Evolutionary conservation across 1,140 invertebrate species (phyloP), one percentile per base, ranked within the genome.

Genomic region (Pissodes strobi): DNA sequence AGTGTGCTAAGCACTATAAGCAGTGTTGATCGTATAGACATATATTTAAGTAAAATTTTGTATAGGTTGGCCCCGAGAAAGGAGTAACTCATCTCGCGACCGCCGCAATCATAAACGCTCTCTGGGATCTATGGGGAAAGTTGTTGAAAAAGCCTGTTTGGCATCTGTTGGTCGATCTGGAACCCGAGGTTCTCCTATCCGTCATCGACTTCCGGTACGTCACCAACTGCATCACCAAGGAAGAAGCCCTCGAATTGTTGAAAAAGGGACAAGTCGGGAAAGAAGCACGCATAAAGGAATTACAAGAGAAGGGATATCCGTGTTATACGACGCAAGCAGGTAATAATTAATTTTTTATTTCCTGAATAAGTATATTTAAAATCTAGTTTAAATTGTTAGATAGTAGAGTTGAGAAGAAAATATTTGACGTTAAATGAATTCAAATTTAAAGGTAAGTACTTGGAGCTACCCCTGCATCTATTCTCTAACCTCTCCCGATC

Each of bases 81-180:
- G 94, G 94, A 21, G 93, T 93, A 0, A 87, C 87, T 9, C 93
- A 96, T 81, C 79, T 96, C 55, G 94, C 93, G 0, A 87, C 87
- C n/a, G 92, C 90, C 1, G 94, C 92, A 5, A 86, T 97, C 43
- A 76, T 94, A 1, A 97, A 96, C 79, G 90, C 92, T 5, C 74
- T 96, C 1, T 97, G 94, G 94, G 94, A 97, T 79, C 79, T 96
- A 19, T 95, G 93, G 93, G 92, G 88, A 1, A 86, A 89, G 72
- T 80, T 91, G 0, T 88, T 93, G 74, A 82, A 84, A 2, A 95
- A 95, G 81, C 93, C 94, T 1, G 72, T 97, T 0, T 96, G 93
- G 93, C 89, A 89, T 75, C 80, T 96, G 0, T 78, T 96, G 0
- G 83, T 82, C 1, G 93, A 96, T 72, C 83, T 96, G 82, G 84